Conservation (phyloP, 2,797 vertebrate species). For the Odontamblyopus lacepedii region DNA sequence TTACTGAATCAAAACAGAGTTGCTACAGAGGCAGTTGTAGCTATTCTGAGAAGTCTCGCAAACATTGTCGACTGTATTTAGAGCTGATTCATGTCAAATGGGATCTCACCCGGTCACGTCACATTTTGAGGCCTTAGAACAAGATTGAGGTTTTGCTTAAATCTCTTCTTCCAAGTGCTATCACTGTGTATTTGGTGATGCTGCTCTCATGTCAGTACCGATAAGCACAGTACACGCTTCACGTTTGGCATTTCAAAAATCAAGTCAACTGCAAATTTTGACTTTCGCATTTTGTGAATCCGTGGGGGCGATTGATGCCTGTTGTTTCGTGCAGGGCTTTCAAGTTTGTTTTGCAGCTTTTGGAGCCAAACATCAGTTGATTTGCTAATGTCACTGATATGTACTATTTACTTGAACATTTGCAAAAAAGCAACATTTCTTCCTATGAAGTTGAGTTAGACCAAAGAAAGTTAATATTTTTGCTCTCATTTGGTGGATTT, state of each 20-base stretch:
- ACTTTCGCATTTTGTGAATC: conserved; percentile 29
- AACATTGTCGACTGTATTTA: conserved; percentile 43
- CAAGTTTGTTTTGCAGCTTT: conserved; percentile 38
- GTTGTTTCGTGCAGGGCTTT: conserved; percentile 37
- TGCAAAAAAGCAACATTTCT: neutral
- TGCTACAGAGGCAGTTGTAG: conserved; percentile 38
- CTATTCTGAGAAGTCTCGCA: conserved; percentile 42
- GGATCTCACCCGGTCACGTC: conserved; percentile 58
- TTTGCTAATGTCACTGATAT: conserved; percentile 2
- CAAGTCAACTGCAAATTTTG: conserved; percentile 53
- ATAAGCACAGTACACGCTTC: conserved; percentile 50
- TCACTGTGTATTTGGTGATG: conserved; percentile 47
- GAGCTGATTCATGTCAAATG: conserved; percentile 62
- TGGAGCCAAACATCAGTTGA: conserved; percentile 13
- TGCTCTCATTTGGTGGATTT: neutral
- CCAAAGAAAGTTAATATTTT: neutral
- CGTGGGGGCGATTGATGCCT: conserved; percentile 36
- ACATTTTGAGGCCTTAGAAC: conserved; percentile 54
- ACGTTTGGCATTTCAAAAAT: conserved; percentile 53
- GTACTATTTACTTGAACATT: conserved; percentile 2
- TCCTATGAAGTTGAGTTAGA: neutral
- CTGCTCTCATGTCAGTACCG: conserved; percentile 46
- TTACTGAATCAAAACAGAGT: conserved; percentile 64
- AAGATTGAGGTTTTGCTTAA: conserved; percentile 53
- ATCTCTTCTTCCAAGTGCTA: conserved; percentile 38